Conservation (phyloP, 2,113 vertebrate species). For the Myodes glareolus region DNA sequence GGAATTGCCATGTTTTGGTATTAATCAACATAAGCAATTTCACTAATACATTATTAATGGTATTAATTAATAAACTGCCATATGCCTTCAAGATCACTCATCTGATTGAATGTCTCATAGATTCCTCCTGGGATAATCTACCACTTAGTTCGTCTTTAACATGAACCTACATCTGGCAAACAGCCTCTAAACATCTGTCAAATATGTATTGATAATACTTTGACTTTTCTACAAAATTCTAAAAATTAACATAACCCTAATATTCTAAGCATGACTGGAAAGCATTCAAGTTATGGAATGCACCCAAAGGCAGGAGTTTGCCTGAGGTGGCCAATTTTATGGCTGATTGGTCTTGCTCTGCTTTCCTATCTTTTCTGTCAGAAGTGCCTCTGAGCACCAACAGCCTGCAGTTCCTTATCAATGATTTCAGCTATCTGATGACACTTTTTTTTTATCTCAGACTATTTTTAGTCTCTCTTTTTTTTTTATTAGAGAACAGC, state of each 20-base stretch:
- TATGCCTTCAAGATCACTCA: background rate
- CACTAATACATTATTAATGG: background rate
- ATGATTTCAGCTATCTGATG: slow-evolving; percentile 56
- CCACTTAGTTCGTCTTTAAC: background rate
- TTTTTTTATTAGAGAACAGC: slow-evolving; percentile 27
- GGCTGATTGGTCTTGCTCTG: background rate
- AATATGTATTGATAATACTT: background rate
- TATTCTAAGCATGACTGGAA: background rate
- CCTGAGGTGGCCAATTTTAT: background rate
- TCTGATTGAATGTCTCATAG: background rate
- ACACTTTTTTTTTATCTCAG: slow-evolving; percentile 55
- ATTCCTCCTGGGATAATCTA: background rate
- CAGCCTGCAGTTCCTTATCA: slow-evolving; percentile 53
- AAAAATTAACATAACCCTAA: background rate
- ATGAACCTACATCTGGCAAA: background rate
- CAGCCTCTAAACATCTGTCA: background rate
- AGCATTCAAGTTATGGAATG: background rate
- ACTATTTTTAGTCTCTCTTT: slow-evolving; percentile 64
- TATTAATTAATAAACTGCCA: background rate
- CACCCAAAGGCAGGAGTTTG: background rate
- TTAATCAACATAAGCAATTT: background rate
- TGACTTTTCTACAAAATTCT: background rate
- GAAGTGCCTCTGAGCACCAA: background rate
- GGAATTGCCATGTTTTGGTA: background rate
- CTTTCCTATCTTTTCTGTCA: slow-evolving; percentile 43